These are phyloP conservation scores for Lagopus muta DNA, from an alignment of 2,113 vertebrate genomes.

Conservation along the genomic window DNA sequence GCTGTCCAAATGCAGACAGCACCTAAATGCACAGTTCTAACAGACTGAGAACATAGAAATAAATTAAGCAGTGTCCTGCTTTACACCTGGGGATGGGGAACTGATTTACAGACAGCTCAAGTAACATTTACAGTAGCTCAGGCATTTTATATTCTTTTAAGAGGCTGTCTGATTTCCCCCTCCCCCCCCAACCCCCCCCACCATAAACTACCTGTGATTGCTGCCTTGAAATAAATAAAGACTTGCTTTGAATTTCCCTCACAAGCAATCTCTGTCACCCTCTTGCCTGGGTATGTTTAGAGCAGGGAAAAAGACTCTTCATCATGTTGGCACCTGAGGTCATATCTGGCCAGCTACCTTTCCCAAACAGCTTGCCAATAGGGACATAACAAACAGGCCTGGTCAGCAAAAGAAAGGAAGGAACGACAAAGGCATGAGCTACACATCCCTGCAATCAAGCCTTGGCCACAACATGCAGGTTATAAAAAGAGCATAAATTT, in stretches of 20 bases:
- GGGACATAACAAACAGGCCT: not conserved
- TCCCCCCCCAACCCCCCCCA: too few species aligned
- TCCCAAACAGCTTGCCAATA: not conserved
- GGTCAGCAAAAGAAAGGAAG: not conserved
- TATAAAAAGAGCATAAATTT: not conserved
- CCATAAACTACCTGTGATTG: not conserved
- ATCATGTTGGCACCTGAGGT: not conserved
- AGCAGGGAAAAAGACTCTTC: not conserved
- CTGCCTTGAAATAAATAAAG: conserved; percentile 4
- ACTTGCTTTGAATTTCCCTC: not conserved
- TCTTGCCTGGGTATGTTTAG: not conserved
- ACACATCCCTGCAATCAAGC: rapidly evolving
- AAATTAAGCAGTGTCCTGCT: not conserved
- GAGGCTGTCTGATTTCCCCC: not conserved
- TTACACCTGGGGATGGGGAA: not conserved
- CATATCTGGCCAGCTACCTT: not conserved
- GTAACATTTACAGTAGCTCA: not conserved
- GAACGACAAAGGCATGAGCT: not conserved
- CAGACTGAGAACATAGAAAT: not conserved
- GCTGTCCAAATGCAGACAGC: not conserved
- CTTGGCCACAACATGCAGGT: not conserved
- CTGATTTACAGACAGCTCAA: not conserved
- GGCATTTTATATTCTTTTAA: not conserved
- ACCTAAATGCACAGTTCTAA: not conserved
- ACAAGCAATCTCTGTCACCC: not conserved